These are phyloP conservation scores for Sebastes dallii DNA, from an alignment of 2,797 vertebrate genomes.

Conservation along the genomic window DNA sequence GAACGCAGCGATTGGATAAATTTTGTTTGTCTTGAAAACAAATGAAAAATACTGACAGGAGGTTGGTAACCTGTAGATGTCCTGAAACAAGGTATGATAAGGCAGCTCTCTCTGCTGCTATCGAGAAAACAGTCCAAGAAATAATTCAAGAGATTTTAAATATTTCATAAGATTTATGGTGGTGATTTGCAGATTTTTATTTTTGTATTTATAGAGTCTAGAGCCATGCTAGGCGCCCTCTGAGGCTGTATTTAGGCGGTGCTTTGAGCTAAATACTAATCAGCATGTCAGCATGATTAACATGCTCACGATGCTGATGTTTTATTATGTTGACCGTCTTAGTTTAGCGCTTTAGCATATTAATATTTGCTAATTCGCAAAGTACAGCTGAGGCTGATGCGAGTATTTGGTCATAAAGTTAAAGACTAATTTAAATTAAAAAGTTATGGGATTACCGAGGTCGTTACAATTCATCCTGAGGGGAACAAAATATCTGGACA, in stretches of 20 bases:
- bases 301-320: not conserved
- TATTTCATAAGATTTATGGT: not conserved
- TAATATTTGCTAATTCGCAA: not conserved
- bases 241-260: not conserved
- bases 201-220: not conserved
- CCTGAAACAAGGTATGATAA: slow-evolving; percentile 2
- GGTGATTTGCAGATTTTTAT: not conserved
- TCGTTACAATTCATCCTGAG: not conserved
- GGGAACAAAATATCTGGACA: not conserved
- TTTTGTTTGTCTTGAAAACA: not conserved
- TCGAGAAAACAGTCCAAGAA: not conserved
- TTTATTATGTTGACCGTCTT: not conserved
- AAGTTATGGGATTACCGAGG: not conserved
- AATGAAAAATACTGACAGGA: slow-evolving; percentile 15
- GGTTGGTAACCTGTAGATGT: not conserved
- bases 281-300: not conserved
- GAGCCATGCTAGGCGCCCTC: not conserved
- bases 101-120: not conserved
- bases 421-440: not conserved
- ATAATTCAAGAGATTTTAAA: slow-evolving; percentile 2
- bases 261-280: not conserved
- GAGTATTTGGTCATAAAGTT: not conserved
- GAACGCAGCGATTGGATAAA: not conserved
- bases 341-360: not conserved
- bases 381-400: not conserved